Evolutionary conservation across 2,888 invertebrate genomes (phyloP), one percentile per base, ranked within the genome.

Genomic region (Hyposoter dolosus): DNA sequence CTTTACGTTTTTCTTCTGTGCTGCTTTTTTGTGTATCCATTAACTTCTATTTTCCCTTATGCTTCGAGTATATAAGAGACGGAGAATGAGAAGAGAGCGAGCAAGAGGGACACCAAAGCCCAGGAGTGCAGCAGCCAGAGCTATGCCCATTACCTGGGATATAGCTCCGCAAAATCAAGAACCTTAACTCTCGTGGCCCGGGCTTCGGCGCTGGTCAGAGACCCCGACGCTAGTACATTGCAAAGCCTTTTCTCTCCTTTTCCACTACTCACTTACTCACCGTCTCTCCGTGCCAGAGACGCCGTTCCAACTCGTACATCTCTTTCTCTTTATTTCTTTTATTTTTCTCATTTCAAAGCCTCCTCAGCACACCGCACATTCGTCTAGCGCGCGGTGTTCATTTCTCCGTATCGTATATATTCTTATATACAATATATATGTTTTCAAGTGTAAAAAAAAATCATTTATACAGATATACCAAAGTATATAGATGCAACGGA

Each of bases 31-130:
- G 88, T 89, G 88, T 89, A 90, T 91, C 91, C 91, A 91, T 91
- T 91, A 91, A 91, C 90, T 91, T 89, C 88, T 90, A 91, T 91
- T 91, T 90, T 89, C 88, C 88, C 86, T 87, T 83, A 83, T 81
- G 83, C 86, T 86, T 77, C 77, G 83, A 68, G 50, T 83, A 76
- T 71, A 71, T 78, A 78, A 45, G 75, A 60, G 50, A 74, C 77
- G 65, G 81, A 80, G 75, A 60, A 45, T 71, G 85, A 68, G 23
- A 43, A 9, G 71, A 71, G 69, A 47, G 9, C 28, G 56, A 74
- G 43, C 28, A n/a, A 63, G 71, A 66, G 85, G 47, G 79, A 76
- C 76, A 77, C 81, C 72, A 86, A 83, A 86, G 80, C 76, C 50
- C 79, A 83, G 76, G 78, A 78, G 80, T 72, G 68, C 84, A 63